Evolutionary conservation across 1,140 invertebrate genomes (phyloP), one percentile per base, ranked within the genome.

Genomic region (Metaphire vulgaris): DNA sequence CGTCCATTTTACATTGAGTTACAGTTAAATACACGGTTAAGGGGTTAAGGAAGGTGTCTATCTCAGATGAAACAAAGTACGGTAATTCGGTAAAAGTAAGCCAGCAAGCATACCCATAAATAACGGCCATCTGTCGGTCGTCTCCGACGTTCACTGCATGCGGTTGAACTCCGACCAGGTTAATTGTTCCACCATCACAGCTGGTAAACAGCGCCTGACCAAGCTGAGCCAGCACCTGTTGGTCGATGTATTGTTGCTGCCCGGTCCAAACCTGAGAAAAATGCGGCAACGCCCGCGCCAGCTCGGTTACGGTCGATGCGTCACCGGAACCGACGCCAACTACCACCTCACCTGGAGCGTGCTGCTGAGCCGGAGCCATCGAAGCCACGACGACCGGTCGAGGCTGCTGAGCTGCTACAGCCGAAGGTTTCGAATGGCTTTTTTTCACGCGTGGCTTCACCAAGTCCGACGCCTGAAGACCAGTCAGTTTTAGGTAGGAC

Each of bases 231-330:
- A 41, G 30, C 1, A 69, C 65, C 64, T 72, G 33, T 56, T 56
- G 41, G 41, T 56, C 41, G 41, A 56, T 6, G 67, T 76, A 68
- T 26, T 69, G 67, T 26, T 69, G 67, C 33, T 71, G 68, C 2
- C 68, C 56, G 2, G 76, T 67, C 76, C 76, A 77, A 28, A 77
- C 71, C 34, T 77, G 76, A n/a, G 76, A 77, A 34, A 77, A 77
- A 33, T 72, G 70, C 1, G 76, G 76, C 41, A 77, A 65, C 15
- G 32, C 70, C 6, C 56, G 26, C 26, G 30, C 28, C 32, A 32
- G 31, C 6, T 21, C 71, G 6, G 15, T n/a, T 6, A 34, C 2
- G 41, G 41, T 56, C 6, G 41, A 56, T 21, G 21, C 21, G 6
- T 56, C 41, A 21, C 41, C 41, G 41, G 41, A 6, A n/a, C n/a